Percentiles rank a stretch among this genome's conserved stretches.
These are phyloP conservation scores for Hetaerina titia DNA, from an alignment of 2,888 invertebrate genomes.

Conservation along the genomic window DNA sequence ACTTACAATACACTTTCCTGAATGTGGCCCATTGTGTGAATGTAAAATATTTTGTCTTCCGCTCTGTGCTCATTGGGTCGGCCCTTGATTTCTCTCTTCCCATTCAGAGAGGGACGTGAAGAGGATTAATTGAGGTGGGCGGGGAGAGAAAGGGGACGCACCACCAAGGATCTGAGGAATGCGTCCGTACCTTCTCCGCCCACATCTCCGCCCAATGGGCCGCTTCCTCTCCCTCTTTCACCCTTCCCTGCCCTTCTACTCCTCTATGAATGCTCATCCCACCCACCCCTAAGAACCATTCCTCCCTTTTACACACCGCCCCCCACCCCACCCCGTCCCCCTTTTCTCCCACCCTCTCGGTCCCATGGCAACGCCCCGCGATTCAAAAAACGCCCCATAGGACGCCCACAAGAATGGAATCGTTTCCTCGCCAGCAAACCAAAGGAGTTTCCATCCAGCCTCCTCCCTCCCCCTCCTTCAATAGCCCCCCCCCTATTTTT, in stretches of 20 bases:
- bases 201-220: neutral
- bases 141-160: neutral
- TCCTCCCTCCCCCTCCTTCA: neutral
- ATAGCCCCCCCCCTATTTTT: neutral
- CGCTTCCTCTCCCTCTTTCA: neutral
- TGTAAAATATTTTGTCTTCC: neutral
- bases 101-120: constrained; percentile 7
- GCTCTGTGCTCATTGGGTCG: neutral
- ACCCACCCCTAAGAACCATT: neutral
- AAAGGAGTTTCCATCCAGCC: neutral
- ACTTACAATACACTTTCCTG: neutral
- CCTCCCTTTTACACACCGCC: neutral
- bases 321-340: neutral
- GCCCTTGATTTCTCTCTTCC: constrained; percentile 28
- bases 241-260: neutral
- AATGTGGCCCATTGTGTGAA: constrained; percentile 8
- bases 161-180: neutral
- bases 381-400: neutral
- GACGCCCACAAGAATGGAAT: constrained; percentile 54
- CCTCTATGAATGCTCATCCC: neutral
- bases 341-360: neutral
- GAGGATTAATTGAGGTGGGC: constrained; percentile 60
- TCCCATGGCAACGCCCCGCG: neutral
- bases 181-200: neutral
- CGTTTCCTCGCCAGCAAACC: neutral